Evolutionary conservation across 2,113 vertebrate genomes (phyloP).

Genomic region (Elaphurus davidianus): DNA sequence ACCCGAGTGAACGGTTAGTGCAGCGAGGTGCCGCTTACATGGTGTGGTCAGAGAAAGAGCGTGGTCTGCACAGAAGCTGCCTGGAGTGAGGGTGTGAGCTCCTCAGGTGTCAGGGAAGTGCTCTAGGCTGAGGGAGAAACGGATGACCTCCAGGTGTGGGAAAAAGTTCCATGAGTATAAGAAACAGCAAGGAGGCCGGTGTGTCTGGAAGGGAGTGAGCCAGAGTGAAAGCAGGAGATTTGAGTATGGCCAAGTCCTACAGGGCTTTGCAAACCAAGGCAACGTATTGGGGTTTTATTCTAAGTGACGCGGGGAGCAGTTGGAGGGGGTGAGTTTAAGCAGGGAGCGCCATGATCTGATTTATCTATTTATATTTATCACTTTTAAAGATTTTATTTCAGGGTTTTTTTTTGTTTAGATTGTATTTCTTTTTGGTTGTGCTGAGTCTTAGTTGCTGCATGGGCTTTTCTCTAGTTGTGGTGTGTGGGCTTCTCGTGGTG

Average conservation of each 20-base stretch:
- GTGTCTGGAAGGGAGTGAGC: background rate
- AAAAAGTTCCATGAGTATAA: too few species aligned
- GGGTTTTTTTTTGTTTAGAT: background rate
- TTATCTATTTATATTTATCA: background rate
- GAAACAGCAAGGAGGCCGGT: background rate
- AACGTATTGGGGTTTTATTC: background rate
- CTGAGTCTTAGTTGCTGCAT: background rate
- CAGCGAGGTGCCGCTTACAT: accelerated
- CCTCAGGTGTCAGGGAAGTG: background rate
- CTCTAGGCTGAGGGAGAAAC: background rate
- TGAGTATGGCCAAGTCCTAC: background rate
- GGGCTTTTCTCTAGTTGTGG: background rate
- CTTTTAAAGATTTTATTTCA: background rate
- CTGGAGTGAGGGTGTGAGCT: background rate
- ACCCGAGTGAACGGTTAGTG: accelerated
- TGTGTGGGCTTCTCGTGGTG: background rate
- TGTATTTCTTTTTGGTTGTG: background rate
- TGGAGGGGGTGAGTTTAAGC: background rate
- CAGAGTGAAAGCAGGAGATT: too few species aligned
- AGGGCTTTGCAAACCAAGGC: background rate
- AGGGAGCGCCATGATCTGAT: background rate
- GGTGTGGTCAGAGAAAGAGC: background rate
- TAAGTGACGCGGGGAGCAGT: background rate
- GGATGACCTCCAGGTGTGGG: too few species aligned
- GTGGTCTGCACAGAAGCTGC: background rate